phyloP scores from a whole-genome alignment of 2,113 vertebrate species.

The Trichomycterus rosablanca region DNA sequence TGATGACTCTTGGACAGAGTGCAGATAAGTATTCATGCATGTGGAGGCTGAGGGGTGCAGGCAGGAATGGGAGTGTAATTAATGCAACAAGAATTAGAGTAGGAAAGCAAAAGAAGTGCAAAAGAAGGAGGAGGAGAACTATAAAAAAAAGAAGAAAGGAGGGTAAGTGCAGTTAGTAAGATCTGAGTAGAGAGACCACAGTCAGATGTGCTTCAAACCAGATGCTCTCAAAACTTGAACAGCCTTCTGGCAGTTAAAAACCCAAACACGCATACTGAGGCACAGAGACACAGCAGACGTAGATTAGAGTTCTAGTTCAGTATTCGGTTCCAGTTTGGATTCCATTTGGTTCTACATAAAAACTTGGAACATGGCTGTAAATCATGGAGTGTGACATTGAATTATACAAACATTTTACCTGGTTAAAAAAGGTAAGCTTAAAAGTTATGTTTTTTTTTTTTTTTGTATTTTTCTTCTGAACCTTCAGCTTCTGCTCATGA shows the following conservation, averaged over 20 bases:
- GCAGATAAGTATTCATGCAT: not conserved
- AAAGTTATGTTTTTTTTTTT: not conserved
- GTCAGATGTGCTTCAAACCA: conserved; percentile 69
- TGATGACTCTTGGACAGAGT: conserved; percentile 24
- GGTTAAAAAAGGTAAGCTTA: conserved; percentile 90
- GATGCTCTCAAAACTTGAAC: conserved; percentile 60
- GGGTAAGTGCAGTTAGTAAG: conserved; percentile 66
- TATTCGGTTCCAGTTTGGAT: not conserved
- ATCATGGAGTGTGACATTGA: conserved; percentile 95
- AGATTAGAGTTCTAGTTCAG: conserved; percentile 4
- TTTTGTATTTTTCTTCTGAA: too few species aligned
- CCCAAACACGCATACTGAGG: not conserved
- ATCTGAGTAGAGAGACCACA: conserved; percentile 59
- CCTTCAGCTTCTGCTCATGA: too few species aligned
- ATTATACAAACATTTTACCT: conserved; percentile 95
- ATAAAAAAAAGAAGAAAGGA: conserved; percentile 51
- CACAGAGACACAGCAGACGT: not conserved
- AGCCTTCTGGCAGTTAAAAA: conserved; percentile 36
- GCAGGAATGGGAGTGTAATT: too few species aligned
- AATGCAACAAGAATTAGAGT: not conserved
- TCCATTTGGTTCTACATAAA: conserved; percentile 33
- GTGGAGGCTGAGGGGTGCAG: not conserved
- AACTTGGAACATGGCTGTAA: conserved; percentile 78
- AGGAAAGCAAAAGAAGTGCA: conserved; percentile 29
- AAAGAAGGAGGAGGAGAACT: conserved; percentile 26